Evolutionary conservation across 1,140 invertebrate species (phyloP), one percentile per base, ranked within the genome.

Genomic region (Archivesica marissinica): DNA sequence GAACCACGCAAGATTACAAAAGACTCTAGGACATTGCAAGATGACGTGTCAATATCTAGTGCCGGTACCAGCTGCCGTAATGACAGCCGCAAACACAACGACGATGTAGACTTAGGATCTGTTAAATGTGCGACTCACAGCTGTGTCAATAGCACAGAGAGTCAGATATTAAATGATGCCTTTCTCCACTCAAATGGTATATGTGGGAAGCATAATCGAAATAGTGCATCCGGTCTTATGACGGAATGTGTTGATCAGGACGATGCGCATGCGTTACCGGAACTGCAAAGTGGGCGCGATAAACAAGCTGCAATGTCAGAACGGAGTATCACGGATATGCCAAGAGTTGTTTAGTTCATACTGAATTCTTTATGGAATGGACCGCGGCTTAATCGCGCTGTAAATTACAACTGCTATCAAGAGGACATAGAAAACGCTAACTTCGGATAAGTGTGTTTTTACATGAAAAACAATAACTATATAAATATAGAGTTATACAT

Each of bases 311-410:
- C 20, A 13, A 33, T 25, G 20, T 64, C 30, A 33, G 30, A 64
- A 33, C 59, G 3, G 30, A 64, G 23, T 35, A 20, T 64, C 0
- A 15, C 7, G 2, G n/a, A 17, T 11, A 17, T 64, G 30, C 59
- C 59, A 35, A 64, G n/a, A 7, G 59, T 64, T 64, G 59, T 64
- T 9, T 64, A 64, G n/a, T n/a, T n/a, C n/a, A n/a, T n/a, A n/a
- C n/a, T n/a, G n/a, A n/a, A n/a, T n/a, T n/a, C n/a, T n/a, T n/a
- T n/a, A n/a, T n/a, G n/a, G n/a, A n/a, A n/a, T n/a, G n/a, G n/a
- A n/a, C n/a, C n/a, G n/a, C n/a, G n/a, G n/a, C n/a, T n/a, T n/a
- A n/a, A n/a, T n/a, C n/a, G n/a, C n/a, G n/a, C n/a, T n/a, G n/a
- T n/a, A n/a, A n/a, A n/a, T n/a, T n/a, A n/a, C n/a, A n/a, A n/a